Percentiles rank a stretch among this genome's conserved stretches.
Conservation (phyloP, 2,888 invertebrate genomes). For the Heliconius hortense region DNA sequence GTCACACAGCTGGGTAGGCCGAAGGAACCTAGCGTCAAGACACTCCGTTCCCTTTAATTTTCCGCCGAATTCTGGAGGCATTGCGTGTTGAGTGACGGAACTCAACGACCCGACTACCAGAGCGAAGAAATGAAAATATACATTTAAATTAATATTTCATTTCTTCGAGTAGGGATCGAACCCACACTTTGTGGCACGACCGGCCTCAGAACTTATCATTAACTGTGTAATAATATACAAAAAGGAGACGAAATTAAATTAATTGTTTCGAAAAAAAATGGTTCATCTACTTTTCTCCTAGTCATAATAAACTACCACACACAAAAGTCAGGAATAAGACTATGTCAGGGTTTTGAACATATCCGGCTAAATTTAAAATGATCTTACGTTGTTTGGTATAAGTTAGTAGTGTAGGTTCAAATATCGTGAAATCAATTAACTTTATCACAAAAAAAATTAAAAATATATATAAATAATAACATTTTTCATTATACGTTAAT, state of each 20-base stretch:
- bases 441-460: no score
- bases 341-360: slow-evolving; percentile 28
- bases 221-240: background rate
- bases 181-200: no score
- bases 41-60: no score
- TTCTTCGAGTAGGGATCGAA: no score
- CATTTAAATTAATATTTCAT: no score
- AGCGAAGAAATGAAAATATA: no score
- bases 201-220: background rate
- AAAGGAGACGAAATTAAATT: background rate
- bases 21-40: no score
- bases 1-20: no score
- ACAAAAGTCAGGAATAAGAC: slow-evolving; percentile 40
- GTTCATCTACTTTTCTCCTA: slow-evolving; percentile 32
- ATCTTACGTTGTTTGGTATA: background rate
- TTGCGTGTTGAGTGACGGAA: no score
- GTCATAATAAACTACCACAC: slow-evolving; percentile 43
- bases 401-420: background rate
- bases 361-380: background rate
- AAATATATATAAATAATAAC: no score
- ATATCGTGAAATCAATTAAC: background rate
- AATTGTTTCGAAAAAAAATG: slow-evolving; percentile 17
- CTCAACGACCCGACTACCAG: no score
- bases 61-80: no score
- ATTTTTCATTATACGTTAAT: background rate